These are phyloP conservation scores for Archegozetes longisetosus DNA, from an alignment of 1,140 invertebrate species.

Conservation along the genomic window DNA sequence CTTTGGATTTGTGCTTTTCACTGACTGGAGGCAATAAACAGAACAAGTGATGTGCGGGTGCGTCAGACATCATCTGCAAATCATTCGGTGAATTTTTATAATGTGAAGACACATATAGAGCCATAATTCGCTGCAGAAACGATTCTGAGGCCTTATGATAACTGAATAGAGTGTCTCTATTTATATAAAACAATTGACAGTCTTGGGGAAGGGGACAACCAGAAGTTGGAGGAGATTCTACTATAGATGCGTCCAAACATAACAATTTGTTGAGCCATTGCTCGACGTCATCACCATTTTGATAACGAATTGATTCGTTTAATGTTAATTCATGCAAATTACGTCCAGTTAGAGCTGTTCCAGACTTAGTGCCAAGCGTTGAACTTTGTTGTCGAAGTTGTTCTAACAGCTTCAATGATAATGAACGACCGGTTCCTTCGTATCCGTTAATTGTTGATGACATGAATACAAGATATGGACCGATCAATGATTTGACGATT, in stretches of 20 bases:
- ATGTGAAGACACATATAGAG: conserved; percentile 90
- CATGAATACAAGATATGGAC: conserved; percentile 86
- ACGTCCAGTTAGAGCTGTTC: conserved; percentile 25
- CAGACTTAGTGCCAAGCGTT: conserved; percentile 2
- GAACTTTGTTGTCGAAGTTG: conserved; percentile 51
- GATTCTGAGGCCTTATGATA: conserved; percentile 89
- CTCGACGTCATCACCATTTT: conserved; percentile 70
- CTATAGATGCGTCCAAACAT: conserved; percentile 66
- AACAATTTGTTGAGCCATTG: conserved; percentile 78
- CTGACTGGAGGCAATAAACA: conserved; percentile 72
- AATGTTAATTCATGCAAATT: conserved; percentile 42
- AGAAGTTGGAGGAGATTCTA: conserved; percentile 40
- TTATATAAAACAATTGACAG: conserved; percentile 61
- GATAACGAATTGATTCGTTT: conserved; percentile 90
- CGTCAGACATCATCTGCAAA: conserved; percentile 95
- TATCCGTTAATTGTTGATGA: conserved; percentile 97
- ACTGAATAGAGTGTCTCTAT: conserved; percentile 85
- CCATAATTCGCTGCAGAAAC: conserved; percentile 79
- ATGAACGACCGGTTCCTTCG: conserved; percentile 90
- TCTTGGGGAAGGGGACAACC: conserved; percentile 68
- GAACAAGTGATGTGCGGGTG: conserved; percentile 93
- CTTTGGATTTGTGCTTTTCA: conserved; percentile 15
- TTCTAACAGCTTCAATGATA: conserved; percentile 86
- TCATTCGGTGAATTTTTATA: conserved; percentile 99
- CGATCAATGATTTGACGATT: conserved; percentile 73